Percentiles rank a stretch among this genome's conserved stretches.
phyloP scores from a whole-genome alignment of 35 echinoderm and acorn worm species.

The Apostichopus parvimensis region DNA sequence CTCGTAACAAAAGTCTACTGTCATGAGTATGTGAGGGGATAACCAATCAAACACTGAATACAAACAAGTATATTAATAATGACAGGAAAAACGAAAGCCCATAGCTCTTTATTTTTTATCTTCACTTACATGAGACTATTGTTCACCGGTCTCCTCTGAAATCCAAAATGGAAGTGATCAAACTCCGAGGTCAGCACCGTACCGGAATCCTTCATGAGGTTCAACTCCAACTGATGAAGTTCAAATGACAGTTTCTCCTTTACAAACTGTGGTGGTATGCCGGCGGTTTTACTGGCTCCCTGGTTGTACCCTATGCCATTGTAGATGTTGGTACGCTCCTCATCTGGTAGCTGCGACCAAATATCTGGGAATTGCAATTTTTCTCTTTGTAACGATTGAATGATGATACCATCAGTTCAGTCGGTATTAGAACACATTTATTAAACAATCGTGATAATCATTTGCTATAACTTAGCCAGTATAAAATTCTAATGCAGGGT shows the following conservation, averaged over 20 bases:
- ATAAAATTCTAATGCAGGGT: too few species aligned
- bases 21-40: too few species aligned
- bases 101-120: neutral
- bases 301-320: conserved; percentile 75
- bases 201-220: conserved; percentile 20
- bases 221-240: conserved; percentile 56
- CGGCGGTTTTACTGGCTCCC: neutral
- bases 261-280: conserved; percentile 78
- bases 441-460: too few species aligned
- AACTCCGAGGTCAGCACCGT: conserved; percentile 58
- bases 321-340: conserved; percentile 75
- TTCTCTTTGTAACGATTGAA: too few species aligned
- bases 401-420: too few species aligned
- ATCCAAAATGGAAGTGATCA: conserved; percentile 77
- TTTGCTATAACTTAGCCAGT: too few species aligned
- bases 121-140: conserved; percentile 80
- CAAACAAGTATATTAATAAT: too few species aligned
- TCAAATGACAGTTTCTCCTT: conserved; percentile 77
- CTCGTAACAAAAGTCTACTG: too few species aligned
- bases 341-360: conserved; percentile 78
- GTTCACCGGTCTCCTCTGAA: conserved; percentile 73
- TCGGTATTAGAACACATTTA: too few species aligned
- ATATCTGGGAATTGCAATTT: conserved; percentile 53
- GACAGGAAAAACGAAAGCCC: too few species aligned
- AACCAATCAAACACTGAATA: too few species aligned